Conservation (phyloP, 2,113 vertebrate species). For the Ginglymostoma cirratum region DNA sequence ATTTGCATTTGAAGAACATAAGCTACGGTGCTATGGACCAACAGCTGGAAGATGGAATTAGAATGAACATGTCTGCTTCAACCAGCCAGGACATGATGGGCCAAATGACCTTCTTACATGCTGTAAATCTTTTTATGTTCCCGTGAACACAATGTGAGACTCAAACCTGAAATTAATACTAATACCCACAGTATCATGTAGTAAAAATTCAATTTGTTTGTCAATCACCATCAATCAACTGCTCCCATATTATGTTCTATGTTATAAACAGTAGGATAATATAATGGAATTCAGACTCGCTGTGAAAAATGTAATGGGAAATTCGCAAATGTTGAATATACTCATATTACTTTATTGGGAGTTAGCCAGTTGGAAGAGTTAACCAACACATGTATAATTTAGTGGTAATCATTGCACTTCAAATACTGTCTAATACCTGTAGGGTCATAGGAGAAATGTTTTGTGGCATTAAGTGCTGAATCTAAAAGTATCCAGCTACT, state of each 20-base stretch:
- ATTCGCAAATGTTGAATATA: background rate
- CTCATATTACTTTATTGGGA: background rate
- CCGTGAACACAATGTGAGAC: background rate
- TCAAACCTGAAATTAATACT: background rate
- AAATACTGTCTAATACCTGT: background rate
- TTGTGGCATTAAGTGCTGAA: slow-evolving; percentile 31
- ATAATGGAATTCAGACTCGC: background rate
- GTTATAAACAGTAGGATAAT: background rate
- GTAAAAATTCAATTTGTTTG: background rate
- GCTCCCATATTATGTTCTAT: background rate
- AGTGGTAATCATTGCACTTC: slow-evolving; percentile 21
- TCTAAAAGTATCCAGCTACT: slow-evolving; percentile 22
- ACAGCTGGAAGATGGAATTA: background rate
- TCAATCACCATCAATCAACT: background rate
- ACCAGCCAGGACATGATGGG: background rate
- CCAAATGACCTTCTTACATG: background rate
- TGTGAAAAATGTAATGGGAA: background rate
- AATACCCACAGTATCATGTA: background rate
- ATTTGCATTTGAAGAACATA: background rate
- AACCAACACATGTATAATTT: slow-evolving; percentile 28
- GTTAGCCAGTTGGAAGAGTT: background rate
- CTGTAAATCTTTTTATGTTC: background rate
- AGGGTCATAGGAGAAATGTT: background rate
- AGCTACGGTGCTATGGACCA: background rate
- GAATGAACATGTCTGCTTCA: background rate